Conservation (phyloP, 2,888 invertebrate species). For the Aphodius sticticus region DNA sequence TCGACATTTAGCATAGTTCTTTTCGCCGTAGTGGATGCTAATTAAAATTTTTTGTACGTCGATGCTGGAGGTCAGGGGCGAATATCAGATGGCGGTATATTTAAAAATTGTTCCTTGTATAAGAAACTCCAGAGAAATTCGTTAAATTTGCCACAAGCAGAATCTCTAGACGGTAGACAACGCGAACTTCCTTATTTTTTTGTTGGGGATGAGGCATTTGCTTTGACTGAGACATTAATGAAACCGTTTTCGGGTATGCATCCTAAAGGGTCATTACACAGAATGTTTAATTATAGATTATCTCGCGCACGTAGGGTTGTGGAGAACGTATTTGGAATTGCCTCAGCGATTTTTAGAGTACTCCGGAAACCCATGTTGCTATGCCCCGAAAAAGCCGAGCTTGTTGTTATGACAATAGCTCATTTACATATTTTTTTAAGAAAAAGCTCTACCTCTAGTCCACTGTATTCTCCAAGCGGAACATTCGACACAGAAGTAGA, state of each 20-base stretch:
- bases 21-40: conserved; percentile 44
- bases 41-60: conserved; percentile 44
- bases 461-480: conserved; percentile 29
- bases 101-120: conserved; percentile 18
- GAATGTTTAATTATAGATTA: conserved; percentile 36
- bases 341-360: conserved; percentile 30
- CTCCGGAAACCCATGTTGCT: conserved; percentile 26
- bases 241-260: conserved; percentile 34
- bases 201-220: conserved; percentile 31
- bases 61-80: conserved; percentile 44
- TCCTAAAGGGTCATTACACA: conserved; percentile 19
- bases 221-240: conserved; percentile 31
- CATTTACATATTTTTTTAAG: neutral
- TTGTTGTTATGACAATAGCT: conserved; percentile 13
- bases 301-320: conserved; percentile 34
- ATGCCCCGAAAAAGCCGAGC: conserved; percentile 28
- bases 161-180: conserved; percentile 11
- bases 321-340: conserved; percentile 35
- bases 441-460: conserved; percentile 4
- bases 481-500: conserved; percentile 29
- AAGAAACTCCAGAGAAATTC: conserved; percentile 16
- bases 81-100: conserved; percentile 30
- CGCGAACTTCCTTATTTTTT: conserved; percentile 14
- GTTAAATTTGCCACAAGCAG: conserved; percentile 30
- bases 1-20: conserved; percentile 44